Evolutionary conservation across 2,888 invertebrate species (phyloP), one percentile per base, ranked within the genome.

Genomic region (Lobophora halterata): DNA sequence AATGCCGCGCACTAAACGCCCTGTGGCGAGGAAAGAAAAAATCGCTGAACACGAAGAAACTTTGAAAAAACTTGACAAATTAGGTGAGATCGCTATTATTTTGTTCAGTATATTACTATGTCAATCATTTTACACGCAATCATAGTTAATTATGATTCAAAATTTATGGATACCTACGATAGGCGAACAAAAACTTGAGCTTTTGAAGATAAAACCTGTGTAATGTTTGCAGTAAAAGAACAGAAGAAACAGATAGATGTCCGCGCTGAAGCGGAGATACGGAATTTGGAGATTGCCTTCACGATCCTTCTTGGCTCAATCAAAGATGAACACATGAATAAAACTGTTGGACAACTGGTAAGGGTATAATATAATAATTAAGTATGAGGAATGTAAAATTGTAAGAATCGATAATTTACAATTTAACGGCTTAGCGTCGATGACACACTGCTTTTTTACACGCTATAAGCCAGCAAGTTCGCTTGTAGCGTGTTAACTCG

Each of bases 1-100:
- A 63, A 87, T 87, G 87, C 83, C 86, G 8, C 70, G 87, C 40
- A 87, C 87, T 8, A 87, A 87, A 58, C 71, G 78, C 17, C 83
- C 86, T 5, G 69, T 55, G 2, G 69, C 61, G 23, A 78, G 71
- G 50, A 68, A 65, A 44, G 80, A 81, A 31, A 79, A 79, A 51
- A 34, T 52, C 1, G 36, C 52, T 2, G 80, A 75, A 44, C 62
- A 66, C 1, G 60, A 78, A 7, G 81, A 78, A 42, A 59, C 57
- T 3, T 46, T 70, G 34, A 80, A 79, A 45, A 81, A 75, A 56
- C 55, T 82, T 1, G 58, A 76, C 41, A 76, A 75, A 70, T 45
- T 74, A 9, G 71, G 86, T 86, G 58, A 52, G 47, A 23, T 18
- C 25, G n/a, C 20, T 5, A 1, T 28, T 24, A 20, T 5, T 11